phyloP scores from a whole-genome alignment of 2,888 invertebrate genomes.

The Folsomia candida region DNA sequence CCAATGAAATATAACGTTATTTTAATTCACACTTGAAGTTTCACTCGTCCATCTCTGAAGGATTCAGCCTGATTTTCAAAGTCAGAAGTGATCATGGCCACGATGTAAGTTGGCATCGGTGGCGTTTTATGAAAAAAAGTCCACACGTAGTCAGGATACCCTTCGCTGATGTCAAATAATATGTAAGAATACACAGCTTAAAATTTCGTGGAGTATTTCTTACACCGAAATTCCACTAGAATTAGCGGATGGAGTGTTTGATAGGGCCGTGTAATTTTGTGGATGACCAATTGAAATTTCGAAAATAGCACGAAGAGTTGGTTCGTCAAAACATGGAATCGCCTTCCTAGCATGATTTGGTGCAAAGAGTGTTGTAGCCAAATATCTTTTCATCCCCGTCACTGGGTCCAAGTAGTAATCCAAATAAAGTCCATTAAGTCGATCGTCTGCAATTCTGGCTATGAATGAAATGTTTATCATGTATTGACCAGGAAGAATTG shows the following conservation, averaged over 20 bases:
- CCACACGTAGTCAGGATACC: constrained; percentile 25
- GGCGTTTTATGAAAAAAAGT: constrained; percentile 25
- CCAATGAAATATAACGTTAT: not conserved
- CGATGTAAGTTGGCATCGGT: constrained; percentile 33
- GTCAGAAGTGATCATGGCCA: constrained; percentile 41
- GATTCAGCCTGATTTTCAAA: constrained; percentile 6
- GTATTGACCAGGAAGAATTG: not conserved
- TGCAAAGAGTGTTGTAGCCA: constrained; percentile 38
- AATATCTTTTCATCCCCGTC: constrained; percentile 23
- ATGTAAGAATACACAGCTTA: too few relatives aligned
- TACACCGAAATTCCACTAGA: too few relatives aligned
- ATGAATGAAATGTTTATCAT: constrained; percentile 23
- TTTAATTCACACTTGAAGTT: not conserved
- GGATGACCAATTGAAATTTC: constrained; percentile 29
- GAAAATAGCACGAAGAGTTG: constrained; percentile 24
- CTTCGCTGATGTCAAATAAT: too few relatives aligned
- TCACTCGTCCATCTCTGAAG: not conserved
- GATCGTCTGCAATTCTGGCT: constrained; percentile 27
- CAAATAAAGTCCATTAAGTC: constrained; percentile 34
- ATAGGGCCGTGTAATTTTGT: too few relatives aligned
- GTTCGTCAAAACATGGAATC: constrained; percentile 30
- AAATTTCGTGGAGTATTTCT: too few relatives aligned
- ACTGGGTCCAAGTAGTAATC: constrained; percentile 33
- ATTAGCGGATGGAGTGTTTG: too few relatives aligned
- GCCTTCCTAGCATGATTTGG: constrained; percentile 36